Conservation (phyloP, 2,797 vertebrate species). For the Parauchenoglanis punctatus region DNA sequence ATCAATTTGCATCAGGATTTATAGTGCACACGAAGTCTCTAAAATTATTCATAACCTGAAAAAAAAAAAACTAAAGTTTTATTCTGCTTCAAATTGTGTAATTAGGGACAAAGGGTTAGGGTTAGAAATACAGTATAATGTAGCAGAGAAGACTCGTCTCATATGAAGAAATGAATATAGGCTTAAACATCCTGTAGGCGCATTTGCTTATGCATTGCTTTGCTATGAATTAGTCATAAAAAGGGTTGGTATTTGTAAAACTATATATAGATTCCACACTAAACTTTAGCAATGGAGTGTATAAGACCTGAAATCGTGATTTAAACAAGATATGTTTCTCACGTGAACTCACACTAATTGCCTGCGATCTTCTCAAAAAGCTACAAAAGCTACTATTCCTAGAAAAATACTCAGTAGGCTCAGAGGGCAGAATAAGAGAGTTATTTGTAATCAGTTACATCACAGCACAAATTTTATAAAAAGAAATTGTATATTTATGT, state of each 20-base stretch:
- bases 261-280: not conserved
- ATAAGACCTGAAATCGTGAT: not conserved
- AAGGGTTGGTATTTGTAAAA: not conserved
- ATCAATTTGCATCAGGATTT: constrained; percentile 24
- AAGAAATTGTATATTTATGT: not conserved
- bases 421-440: not conserved
- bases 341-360: not conserved
- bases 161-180: not conserved
- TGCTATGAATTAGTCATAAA: not conserved
- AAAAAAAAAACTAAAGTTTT: not conserved
- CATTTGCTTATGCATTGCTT: not conserved
- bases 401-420: not conserved
- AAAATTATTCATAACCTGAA: constrained; percentile 13
- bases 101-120: constrained; percentile 1
- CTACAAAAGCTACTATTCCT: no score
- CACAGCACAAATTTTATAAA: not conserved
- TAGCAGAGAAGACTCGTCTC: not conserved
- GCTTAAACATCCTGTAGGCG: not conserved
- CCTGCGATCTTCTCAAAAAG: not conserved
- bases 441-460: not conserved
- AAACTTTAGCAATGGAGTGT: not conserved
- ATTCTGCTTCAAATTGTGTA: constrained; percentile 15
- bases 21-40: not conserved
- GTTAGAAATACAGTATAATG: not conserved
- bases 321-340: no score